These are phyloP conservation scores for Hapalemur alaotrensis DNA, from an alignment of 2,797 vertebrate genomes.

Conservation along the genomic window DNA sequence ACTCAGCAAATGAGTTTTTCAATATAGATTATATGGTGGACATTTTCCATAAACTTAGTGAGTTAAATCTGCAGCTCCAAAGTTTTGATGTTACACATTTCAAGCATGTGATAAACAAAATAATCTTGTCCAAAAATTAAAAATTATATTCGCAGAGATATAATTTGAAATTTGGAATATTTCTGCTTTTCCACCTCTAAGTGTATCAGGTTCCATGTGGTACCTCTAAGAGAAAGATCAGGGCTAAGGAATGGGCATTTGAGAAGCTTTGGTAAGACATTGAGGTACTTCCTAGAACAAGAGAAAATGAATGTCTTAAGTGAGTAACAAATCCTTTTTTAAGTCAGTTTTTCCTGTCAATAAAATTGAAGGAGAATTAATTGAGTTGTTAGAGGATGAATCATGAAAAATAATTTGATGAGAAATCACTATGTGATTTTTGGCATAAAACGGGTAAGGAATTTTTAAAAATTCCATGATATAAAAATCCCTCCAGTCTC, in stretches of 20 bases:
- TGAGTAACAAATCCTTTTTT: background rate
- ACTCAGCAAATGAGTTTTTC: constrained; percentile 1
- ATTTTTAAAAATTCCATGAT: background rate
- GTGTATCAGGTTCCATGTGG: background rate
- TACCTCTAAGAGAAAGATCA: constrained; percentile 3
- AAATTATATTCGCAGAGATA: background rate
- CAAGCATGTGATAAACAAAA: constrained; percentile 32
- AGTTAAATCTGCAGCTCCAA: background rate
- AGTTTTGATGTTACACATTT: constrained; percentile 2
- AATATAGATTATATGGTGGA: background rate
- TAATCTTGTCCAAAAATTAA: background rate
- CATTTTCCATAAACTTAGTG: background rate
- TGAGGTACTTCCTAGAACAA: background rate
- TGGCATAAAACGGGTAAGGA: background rate
- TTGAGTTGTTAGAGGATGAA: constrained; percentile 10
- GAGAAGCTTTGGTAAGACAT: background rate
- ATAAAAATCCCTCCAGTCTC: background rate
- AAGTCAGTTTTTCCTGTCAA: constrained; percentile 7
- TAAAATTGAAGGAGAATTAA: constrained; percentile 24
- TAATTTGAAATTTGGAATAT: background rate
- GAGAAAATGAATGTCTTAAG: background rate
- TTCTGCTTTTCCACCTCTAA: background rate
- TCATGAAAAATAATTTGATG: constrained; percentile 33
- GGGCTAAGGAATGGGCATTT: background rate
- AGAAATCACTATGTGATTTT: background rate